These are phyloP conservation scores for Pelvicachromis taeniatus DNA, from an alignment of 2,113 vertebrate genomes.

Conservation along the genomic window DNA sequence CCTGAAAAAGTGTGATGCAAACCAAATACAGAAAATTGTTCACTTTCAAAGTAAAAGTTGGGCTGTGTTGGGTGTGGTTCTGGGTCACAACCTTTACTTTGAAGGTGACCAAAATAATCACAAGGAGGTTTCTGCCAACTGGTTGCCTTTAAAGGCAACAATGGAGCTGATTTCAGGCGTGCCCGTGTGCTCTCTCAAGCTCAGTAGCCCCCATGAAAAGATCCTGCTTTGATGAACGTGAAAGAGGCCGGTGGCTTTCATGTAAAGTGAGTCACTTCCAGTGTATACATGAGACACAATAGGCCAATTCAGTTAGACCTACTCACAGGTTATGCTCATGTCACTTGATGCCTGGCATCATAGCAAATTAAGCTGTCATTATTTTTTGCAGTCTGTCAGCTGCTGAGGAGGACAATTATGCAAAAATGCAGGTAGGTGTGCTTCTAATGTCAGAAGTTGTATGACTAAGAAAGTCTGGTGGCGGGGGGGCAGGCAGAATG, in stretches of 20 bases:
- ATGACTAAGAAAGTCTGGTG: background rate
- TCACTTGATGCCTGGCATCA: background rate
- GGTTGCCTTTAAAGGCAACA: background rate
- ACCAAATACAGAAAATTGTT: rapidly evolving
- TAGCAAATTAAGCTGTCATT: background rate
- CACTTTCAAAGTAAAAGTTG: rapidly evolving
- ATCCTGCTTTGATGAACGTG: conserved; percentile 6
- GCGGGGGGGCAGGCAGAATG: background rate
- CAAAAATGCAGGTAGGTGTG: background rate
- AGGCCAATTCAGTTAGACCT: background rate
- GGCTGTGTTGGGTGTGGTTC: background rate
- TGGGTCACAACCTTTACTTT: background rate
- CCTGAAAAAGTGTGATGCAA: background rate
- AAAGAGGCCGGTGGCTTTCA: background rate
- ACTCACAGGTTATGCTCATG: background rate
- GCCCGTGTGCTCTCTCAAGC: background rate
- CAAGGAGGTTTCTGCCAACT: background rate
- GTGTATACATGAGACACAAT: background rate
- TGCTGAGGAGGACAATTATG: background rate
- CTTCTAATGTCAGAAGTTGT: background rate
- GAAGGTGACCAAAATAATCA: background rate
- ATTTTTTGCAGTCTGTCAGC: background rate
- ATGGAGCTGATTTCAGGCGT: background rate
- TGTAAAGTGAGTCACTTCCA: conserved; percentile 8
- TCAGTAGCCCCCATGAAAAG: background rate